Percentiles rank a stretch among this genome's conserved stretches.
Conservation (phyloP, 2,888 invertebrate species). For the Nymphalis c-album region DNA sequence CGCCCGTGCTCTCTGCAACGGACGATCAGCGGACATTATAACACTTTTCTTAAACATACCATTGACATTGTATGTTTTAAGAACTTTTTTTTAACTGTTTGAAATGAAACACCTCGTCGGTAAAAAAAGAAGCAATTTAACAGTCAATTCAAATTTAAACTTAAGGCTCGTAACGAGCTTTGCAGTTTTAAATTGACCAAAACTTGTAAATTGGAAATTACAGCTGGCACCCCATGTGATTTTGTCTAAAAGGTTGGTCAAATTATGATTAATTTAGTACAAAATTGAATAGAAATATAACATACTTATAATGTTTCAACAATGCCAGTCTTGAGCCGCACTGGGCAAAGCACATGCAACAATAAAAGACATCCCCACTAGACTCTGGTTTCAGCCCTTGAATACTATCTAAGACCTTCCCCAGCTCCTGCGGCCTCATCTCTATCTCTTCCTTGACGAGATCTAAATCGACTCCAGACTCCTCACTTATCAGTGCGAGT, state of each 20-base stretch:
- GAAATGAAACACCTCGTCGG: too few species aligned
- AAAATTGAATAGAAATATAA: background rate
- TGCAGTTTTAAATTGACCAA: too few species aligned
- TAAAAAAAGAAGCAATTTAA: too few species aligned
- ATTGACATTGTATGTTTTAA: too few species aligned
- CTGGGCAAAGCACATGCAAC: constrained; percentile 68
- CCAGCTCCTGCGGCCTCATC: constrained; percentile 29
- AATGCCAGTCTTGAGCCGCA: constrained; percentile 55
- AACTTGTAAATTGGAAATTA: too few species aligned
- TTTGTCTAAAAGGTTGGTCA: background rate
- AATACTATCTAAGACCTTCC: constrained; percentile 7
- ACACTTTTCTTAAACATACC: too few species aligned
- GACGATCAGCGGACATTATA: too few species aligned
- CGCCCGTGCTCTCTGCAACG: constrained; percentile 54
- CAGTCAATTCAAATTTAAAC: too few species aligned
- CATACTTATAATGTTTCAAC: constrained; percentile 70
- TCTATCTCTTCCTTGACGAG: constrained; percentile 49
- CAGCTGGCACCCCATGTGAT: background rate
- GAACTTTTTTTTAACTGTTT: too few species aligned
- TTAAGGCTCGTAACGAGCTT: too few species aligned
- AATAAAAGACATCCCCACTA: constrained; percentile 49
- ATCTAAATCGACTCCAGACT: constrained; percentile 42
- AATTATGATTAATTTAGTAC: background rate
- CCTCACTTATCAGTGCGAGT: constrained; percentile 10
- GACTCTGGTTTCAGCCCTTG: constrained; percentile 12